Evolutionary conservation across 2,888 invertebrate genomes (phyloP).

Genomic region (Platynereis dumerilii): DNA sequence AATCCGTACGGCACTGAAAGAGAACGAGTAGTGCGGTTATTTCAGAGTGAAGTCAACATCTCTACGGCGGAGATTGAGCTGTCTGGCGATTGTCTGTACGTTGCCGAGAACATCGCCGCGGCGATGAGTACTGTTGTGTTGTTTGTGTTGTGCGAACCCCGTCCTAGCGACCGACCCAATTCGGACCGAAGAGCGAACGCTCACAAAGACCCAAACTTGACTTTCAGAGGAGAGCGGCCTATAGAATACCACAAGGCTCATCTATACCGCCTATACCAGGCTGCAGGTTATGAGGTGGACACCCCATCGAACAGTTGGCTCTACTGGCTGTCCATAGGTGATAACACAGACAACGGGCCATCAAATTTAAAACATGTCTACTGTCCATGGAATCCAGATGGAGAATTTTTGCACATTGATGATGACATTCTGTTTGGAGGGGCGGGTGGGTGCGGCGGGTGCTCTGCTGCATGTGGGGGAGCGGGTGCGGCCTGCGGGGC

Average conservation of each 20-base stretch:
- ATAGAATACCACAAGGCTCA: background rate
- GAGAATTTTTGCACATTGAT: conserved; percentile 3
- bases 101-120: background rate
- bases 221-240: background rate
- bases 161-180: background rate
- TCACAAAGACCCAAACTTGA: no score
- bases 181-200: background rate
- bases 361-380: background rate
- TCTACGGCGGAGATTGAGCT: conserved; percentile 1
- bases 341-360: background rate
- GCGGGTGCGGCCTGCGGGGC: conserved; percentile 8
- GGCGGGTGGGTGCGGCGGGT: background rate
- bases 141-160: background rate
- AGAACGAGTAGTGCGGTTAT: background rate
- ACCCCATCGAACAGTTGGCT: conserved; percentile 4
- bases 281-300: background rate
- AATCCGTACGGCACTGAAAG: no score
- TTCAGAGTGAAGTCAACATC: background rate
- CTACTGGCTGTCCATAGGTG: conserved; percentile 4
- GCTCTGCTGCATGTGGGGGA: background rate
- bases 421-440: conserved; percentile 1
- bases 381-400: conserved; percentile 22
- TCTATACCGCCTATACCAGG: background rate
- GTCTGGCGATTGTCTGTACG: background rate
- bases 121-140: background rate